Base-by-base conservation (phyloP, 2,888 invertebrate genomes). In the Parnassius mnemosyne region DNA sequence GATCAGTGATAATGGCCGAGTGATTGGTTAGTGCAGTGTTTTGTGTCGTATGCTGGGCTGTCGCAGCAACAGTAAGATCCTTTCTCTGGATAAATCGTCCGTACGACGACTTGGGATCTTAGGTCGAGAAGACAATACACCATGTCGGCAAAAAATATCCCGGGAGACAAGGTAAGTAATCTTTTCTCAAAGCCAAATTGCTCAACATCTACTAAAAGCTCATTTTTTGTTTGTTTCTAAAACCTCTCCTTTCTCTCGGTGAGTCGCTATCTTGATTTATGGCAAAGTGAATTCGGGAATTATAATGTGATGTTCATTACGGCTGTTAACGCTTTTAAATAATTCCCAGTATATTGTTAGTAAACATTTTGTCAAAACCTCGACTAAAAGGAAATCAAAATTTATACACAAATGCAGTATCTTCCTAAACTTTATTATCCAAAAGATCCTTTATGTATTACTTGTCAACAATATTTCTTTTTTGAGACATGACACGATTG, bases 131-230 rank as follows among this genome's bases (percentile, higher is more conserved):
- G 87, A 83, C 85, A 85, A 85, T 84, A 76, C 88, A 90, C 92
- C 89, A 95, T 95, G 95, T 94, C 95, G 92, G 94, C 94, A 85
- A 95, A 95, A 92, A 95, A 95, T 92, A 94, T 95, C 92, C 95
- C 96, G 86, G 94, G 95, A 89, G 95, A 96, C 93, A 96, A 96
- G 95, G 96, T 95, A 90, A 90, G 51, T 65, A 53, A 53, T 46
- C 61, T 16, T 49, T 56, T 50, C 56, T 44, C 52, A 52, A 57
- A 64, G 62, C 63, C 64, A 61, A 55, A 9, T 64, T 49, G 64
- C 66, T 60, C 65, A 65, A 71, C 66, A 66, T 66, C 57, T 64
- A 58, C 47, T 10, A 51, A 73, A 70, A 73, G 73, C 74, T 74
- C 73, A 75, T 65, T 71, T 80, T 81, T 85, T 86, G 81, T 87